Base-by-base conservation (phyloP, 2,113 vertebrate species). In the Limnothrissa miodon region DNA sequence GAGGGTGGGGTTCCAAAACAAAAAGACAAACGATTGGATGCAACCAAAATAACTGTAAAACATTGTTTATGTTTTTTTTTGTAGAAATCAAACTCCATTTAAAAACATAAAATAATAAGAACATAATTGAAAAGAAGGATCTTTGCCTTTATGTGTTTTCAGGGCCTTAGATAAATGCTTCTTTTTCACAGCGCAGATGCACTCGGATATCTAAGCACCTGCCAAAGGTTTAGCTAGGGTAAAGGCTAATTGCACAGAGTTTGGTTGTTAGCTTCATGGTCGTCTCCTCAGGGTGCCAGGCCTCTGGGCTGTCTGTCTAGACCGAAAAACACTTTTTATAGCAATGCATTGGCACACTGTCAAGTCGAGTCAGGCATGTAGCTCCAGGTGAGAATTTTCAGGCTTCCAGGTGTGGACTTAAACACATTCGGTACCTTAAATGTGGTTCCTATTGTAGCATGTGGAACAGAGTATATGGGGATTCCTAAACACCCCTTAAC, bases 261-360 rank as follows among this genome's bases (percentile, higher is more conserved):
- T 11, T 36, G 56, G 62, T 33, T 74, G 29, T 45, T 39, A 39
- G 42, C 79, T 48, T 3, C 29, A 13, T 36, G 8, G 39, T 44
- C 59, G 45, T 79, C 25, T 15, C 82, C 33, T 10, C 78, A 62
- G n/a, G 78, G 59, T 51, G 82, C 25, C 74, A 59, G 45, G 78
- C 51, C 23, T 21, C 9, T 45, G 44, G 23, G 48, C 59, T 62
- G n/a, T 62, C 59, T 62, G 59, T 62, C 59, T 62, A 62, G n/a
- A 62, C n/a, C n/a, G 29, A 11, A 8, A 8, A 2, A 62, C 59
- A 59, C 21, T 59, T 62, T 56, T 56, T 23, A 56, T 56, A 56
- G 53, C 5, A 19, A 19, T 23, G 23, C 53, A 8, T n/a, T 56
- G 53, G 53, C 53, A 56, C 23, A 11, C 59, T 62, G 59, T 29